Evolutionary conservation across 2,113 vertebrate genomes (phyloP), one percentile per base, ranked within the genome.

Genomic region (Boulengeromyrus knoepffleri): DNA sequence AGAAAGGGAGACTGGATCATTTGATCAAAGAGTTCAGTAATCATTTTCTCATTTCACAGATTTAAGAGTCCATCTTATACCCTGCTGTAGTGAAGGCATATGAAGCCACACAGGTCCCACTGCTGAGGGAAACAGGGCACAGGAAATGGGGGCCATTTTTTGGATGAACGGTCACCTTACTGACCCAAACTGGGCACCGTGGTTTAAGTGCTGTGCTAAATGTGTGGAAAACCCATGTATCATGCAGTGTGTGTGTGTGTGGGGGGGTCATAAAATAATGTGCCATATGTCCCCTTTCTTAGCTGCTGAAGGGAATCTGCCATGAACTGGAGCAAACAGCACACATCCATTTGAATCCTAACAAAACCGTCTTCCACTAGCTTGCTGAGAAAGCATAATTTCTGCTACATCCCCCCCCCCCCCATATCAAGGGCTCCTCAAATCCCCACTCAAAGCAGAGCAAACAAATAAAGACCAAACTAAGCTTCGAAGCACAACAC

Each of bases 341-440:
- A 90, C 53, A 94, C 92, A 94, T 93, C 93, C 92, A 84, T 95
- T 96, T 93, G 93, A 95, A 95, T 93, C 96, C 92, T 95, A 93
- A 95, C 91, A 89, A 94, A 92, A 94, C 96, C 94, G 95, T 93
- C 94, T 91, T 93, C 91, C 88, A 50, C 91, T 9, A n/a, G 89
- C 0, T 62, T 31, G 74, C 88, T 89, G 49, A 91, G 88, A 89
- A 91, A 7, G 21, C 42, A 0, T 1, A 42, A 31, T 91, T 89
- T 19, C 66, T 15, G 83, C 39, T 88, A 89, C 86, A 90, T 0
- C 74, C 85, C 88, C n/a, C 46, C n/a, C 21, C 27, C 24, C 46
- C 39, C 77, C 47, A 50, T 56, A n/a, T 45, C 31, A 89, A 87
- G 86, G 31, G 49, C 27, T 66, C 50, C 90, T 49, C 46, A 84